Conservation (phyloP, 2,113 vertebrate species). For the Siniperca knerii region DNA sequence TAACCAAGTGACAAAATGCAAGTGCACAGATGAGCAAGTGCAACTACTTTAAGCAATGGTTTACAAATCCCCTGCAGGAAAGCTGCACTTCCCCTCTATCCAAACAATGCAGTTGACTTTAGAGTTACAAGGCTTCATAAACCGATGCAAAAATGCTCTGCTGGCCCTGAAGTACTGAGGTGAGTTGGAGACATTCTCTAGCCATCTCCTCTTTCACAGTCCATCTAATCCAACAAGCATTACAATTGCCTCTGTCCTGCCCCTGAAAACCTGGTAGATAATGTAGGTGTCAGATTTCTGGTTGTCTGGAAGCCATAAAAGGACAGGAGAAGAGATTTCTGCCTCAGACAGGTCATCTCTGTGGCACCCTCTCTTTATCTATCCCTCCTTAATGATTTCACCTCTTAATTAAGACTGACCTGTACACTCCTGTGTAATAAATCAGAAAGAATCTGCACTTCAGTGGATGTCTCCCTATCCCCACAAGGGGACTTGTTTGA, state of each 20-base stretch:
- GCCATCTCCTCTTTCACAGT: slow-evolving; percentile 44
- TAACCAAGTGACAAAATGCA: background rate
- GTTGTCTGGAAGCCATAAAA: slow-evolving; percentile 21
- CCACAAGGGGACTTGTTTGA: slow-evolving; percentile 32
- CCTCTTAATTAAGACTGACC: slow-evolving; percentile 77
- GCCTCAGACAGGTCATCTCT: slow-evolving; percentile 30
- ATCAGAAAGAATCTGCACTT: slow-evolving; percentile 55
- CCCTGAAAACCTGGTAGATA: slow-evolving; percentile 21
- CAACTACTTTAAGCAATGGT: slow-evolving; percentile 2
- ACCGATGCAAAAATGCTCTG: slow-evolving; percentile 25
- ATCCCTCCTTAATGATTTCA: slow-evolving; percentile 67
- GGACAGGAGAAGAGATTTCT: slow-evolving; percentile 37
- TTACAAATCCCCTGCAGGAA: background rate
- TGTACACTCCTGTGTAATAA: slow-evolving; percentile 55
- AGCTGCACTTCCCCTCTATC: background rate
- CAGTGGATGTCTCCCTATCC: slow-evolving; percentile 28
- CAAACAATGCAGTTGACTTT: slow-evolving; percentile 22
- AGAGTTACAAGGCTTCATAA: slow-evolving; percentile 29
- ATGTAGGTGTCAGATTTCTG: slow-evolving; percentile 32
- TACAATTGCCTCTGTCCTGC: slow-evolving; percentile 33
- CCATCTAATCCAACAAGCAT: slow-evolving; percentile 54
- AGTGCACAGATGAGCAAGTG: background rate
- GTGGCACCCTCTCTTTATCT: slow-evolving; percentile 55
- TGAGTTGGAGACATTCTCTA: slow-evolving; percentile 37
- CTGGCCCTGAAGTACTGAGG: slow-evolving; percentile 9